Evolutionary conservation across 2,797 vertebrate genomes (phyloP).

Genomic region (Dipus sagitta): DNA sequence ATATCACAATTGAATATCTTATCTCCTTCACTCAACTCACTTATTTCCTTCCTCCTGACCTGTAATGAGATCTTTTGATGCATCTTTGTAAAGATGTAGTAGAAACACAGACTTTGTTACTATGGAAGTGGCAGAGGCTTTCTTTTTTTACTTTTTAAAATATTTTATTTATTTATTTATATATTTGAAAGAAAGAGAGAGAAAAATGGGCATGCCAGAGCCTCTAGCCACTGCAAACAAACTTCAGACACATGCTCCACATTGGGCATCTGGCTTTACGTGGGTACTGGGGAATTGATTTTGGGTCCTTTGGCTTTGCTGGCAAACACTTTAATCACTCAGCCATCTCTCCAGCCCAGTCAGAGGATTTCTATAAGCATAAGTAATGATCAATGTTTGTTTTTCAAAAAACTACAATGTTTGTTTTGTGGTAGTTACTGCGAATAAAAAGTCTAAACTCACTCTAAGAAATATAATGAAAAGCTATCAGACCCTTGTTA

Average conservation of each 20-base stretch:
- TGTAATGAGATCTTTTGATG: background rate
- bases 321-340: no score
- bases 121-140: background rate
- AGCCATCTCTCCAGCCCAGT: no score
- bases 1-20: background rate
- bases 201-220: no score
- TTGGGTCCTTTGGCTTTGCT: no score
- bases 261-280: no score
- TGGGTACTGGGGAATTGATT: no score
- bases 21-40: background rate
- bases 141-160: no score
- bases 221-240: no score
- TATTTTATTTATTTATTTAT: no score
- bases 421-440: constrained; percentile 30
- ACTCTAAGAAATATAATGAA: constrained; percentile 4
- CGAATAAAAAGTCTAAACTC: constrained; percentile 2
- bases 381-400: background rate
- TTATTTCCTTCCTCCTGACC: background rate
- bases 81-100: background rate
- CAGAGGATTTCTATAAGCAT: constrained; percentile 11
- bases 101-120: background rate
- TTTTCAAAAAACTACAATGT: background rate
- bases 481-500: background rate
- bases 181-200: no score
- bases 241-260: no score